Percentiles rank a stretch among this genome's conserved stretches.
Conservation (phyloP, 2,888 invertebrate species). For the Tetranychus truncatus region DNA sequence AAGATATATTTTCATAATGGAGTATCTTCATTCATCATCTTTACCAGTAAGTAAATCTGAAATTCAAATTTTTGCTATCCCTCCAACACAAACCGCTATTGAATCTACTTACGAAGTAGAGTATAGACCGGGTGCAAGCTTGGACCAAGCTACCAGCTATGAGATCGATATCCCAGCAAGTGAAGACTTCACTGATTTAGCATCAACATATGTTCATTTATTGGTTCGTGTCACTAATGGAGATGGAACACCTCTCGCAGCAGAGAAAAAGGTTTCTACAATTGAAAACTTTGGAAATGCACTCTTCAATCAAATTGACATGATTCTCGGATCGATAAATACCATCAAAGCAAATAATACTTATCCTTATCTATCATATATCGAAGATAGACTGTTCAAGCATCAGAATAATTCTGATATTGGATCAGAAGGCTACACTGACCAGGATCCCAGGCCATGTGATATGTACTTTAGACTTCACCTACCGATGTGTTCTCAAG, state of each 20-base stretch:
- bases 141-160: not conserved
- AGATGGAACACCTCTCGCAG: not conserved
- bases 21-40: not conserved
- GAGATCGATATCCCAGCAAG: not conserved
- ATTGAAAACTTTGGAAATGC: not conserved
- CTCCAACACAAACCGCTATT: not conserved
- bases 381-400: not conserved
- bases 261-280: not conserved
- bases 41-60: not conserved
- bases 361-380: not conserved
- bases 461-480: not conserved
- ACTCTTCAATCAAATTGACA: not conserved
- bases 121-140: not conserved
- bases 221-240: not conserved
- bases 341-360: not conserved
- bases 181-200: not conserved
- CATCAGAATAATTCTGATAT: not conserved
- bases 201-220: not conserved
- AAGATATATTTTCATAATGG: not conserved
- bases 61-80: not conserved
- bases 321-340: not conserved
- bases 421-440: not conserved
- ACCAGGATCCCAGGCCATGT: not conserved
- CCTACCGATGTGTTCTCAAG: not conserved
- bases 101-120: not conserved